Conservation (phyloP, 1,140 invertebrate species). For the Leptopilina clavipes region DNA sequence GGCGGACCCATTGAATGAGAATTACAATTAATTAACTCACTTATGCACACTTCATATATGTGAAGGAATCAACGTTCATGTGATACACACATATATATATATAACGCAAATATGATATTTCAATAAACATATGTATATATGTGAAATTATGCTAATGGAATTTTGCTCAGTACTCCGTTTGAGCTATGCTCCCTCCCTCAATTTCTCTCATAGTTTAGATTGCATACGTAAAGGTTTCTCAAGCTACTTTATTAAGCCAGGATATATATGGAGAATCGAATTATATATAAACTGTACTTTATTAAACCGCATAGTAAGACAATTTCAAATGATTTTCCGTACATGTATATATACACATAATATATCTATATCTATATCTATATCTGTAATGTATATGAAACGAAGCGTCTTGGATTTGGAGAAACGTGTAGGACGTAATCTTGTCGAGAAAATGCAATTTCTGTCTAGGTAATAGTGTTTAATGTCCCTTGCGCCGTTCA, state of each 20-base stretch:
- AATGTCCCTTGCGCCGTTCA: slow-evolving; percentile 33
- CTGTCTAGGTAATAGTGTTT: slow-evolving; percentile 33
- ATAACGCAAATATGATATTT: neutral
- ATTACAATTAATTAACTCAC: neutral
- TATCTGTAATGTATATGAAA: neutral
- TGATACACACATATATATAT: neutral
- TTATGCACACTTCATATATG: neutral
- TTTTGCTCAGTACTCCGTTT: neutral
- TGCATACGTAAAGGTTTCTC: neutral
- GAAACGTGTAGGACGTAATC: slow-evolving; percentile 25
- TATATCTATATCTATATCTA: too few relatives aligned
- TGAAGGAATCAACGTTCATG: neutral
- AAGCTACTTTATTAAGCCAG: neutral
- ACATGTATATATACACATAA: too few relatives aligned
- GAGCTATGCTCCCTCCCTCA: neutral
- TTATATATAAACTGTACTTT: slow-evolving; percentile 20
- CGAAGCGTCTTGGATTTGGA: slow-evolving; percentile 29
- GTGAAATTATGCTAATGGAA: neutral
- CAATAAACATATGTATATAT: neutral
- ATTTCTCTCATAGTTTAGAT: neutral
- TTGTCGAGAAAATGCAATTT: slow-evolving; percentile 34
- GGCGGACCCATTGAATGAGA: too few relatives aligned
- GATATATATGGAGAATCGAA: neutral
- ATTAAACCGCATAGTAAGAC: neutral
- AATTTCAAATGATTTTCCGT: slow-evolving; percentile 1